Evolutionary conservation across 2,888 invertebrate species (phyloP), one percentile per base, ranked within the genome.

Genomic region (Acrobeloides nanus): DNA sequence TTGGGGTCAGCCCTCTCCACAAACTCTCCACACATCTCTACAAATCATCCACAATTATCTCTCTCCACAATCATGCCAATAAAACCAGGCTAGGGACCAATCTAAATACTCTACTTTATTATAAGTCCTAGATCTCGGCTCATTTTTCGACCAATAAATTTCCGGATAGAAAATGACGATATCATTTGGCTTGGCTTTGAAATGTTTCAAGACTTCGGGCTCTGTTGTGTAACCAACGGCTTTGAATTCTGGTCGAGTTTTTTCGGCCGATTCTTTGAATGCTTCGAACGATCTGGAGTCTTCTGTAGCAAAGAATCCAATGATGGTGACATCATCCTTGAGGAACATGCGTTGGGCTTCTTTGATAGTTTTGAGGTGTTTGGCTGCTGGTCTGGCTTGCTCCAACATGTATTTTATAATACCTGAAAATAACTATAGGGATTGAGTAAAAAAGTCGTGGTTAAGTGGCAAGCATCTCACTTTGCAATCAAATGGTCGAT

Each of bases 291-390:
- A 66, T 12, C 70, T 57, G 43, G 76, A 75, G 24, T 75, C 70
- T 3, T 69, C 59, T n/a, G 73, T 72, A 15, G 75, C 69, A 65
- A 81, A 81, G 68, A 79, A 79, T 5, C 79, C 81, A 43, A 81
- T 68, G 17, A 81, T 72, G 3, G 77, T 77, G 17, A 78, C 73
- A 44, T 77, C 76, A 18, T 75, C 75, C 45, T 76, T 68, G 29
- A 33, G 27, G 32, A 62, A 29, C 7, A 64, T 45, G 23, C 43
- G 37, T 37, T 59, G 51, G 17, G 78, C 55, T 27, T 76, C 76
- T 42, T 74, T 73, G 21, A 69, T 38, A 3, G 74, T 74, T 7
- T 72, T 69, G 12, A 74, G 50, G 24, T 67, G 55, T 23, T 58
- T 59, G 6, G 69, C 72, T 1, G 78, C 76, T 4, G 75, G 74